Evolutionary conservation across 2,797 vertebrate species (phyloP).

Genomic region (Sebastes matsubarae): DNA sequence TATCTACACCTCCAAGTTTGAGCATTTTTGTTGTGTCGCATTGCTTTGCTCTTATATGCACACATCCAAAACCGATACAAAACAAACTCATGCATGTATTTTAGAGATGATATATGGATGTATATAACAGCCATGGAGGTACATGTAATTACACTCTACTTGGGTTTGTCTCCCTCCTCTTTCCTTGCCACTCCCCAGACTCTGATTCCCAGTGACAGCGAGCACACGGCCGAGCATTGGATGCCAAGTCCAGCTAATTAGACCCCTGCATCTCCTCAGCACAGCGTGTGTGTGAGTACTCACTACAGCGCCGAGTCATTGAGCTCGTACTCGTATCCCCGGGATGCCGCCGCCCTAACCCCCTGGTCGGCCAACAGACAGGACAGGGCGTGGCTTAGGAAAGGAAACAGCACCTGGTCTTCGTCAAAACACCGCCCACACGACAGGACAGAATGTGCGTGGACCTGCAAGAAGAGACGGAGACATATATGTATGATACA

Average conservation of each 20-base stretch:
- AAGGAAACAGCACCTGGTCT: conserved; percentile 76
- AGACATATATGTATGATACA: conserved; percentile 2
- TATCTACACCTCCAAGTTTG: too few relatives aligned
- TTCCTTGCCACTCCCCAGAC: conserved; percentile 3
- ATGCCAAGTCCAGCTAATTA: conserved; percentile 68
- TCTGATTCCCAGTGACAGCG: conserved; percentile 66
- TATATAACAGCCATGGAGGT: not conserved
- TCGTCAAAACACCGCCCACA: conserved; percentile 80
- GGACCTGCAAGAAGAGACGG: conserved; percentile 58
- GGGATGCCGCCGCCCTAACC: conserved; percentile 65
- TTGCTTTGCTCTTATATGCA: not conserved
- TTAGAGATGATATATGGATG: not conserved
- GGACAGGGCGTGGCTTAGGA: conserved; percentile 74
- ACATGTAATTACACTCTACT: not conserved
- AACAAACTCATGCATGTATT: not conserved
- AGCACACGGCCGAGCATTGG: conserved; percentile 63
- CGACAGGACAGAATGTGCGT: conserved; percentile 77
- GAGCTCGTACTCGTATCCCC: conserved; percentile 81
- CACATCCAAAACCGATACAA: not conserved
- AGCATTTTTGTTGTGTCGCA: too few relatives aligned
- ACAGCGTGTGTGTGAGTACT: conserved; percentile 55
- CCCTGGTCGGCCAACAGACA: conserved; percentile 79
- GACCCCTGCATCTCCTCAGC: conserved; percentile 59
- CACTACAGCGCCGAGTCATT: conserved; percentile 83
- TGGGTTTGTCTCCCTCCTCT: not conserved